Conservation (phyloP, 1,140 invertebrate species). For the Brachionus rubens region DNA sequence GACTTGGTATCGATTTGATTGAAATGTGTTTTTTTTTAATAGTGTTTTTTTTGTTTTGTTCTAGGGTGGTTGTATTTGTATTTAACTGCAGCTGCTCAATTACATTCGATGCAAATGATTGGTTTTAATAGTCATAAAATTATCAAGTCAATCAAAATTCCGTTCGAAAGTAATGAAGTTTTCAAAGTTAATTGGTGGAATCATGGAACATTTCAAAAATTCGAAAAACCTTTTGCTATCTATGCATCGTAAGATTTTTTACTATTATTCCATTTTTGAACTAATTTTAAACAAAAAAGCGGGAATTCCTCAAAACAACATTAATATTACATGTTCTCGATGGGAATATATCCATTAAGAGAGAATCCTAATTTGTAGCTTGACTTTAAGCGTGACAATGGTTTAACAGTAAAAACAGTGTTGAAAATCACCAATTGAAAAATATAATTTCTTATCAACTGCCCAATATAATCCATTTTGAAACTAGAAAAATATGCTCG, state of each 20-base stretch:
- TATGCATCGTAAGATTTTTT: constrained; percentile 28
- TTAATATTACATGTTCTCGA: too few relatives aligned
- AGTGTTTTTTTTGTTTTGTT: background rate
- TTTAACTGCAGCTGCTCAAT: constrained; percentile 33
- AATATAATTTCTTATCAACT: too few relatives aligned
- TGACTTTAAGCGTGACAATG: too few relatives aligned
- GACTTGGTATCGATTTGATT: background rate
- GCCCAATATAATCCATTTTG: too few relatives aligned
- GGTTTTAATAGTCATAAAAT: constrained; percentile 9
- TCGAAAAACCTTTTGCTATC: constrained; percentile 42
- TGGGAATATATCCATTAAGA: too few relatives aligned
- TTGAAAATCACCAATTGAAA: too few relatives aligned
- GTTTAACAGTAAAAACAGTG: too few relatives aligned
- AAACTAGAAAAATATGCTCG: too few relatives aligned
- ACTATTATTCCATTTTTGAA: too few relatives aligned
- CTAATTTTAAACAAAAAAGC: too few relatives aligned
- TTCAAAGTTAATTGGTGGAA: constrained; percentile 44
- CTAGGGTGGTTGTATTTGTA: constrained; percentile 45
- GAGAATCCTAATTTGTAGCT: too few relatives aligned
- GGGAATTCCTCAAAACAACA: too few relatives aligned
- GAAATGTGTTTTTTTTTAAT: background rate
- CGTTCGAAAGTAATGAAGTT: constrained; percentile 45
- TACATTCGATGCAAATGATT: constrained; percentile 40
- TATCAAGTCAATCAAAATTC: constrained; percentile 12
- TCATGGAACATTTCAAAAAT: constrained; percentile 40